Evolutionary conservation across 2,113 vertebrate species (phyloP), one percentile per base, ranked within the genome.

Genomic region (Cyanistes caeruleus): DNA sequence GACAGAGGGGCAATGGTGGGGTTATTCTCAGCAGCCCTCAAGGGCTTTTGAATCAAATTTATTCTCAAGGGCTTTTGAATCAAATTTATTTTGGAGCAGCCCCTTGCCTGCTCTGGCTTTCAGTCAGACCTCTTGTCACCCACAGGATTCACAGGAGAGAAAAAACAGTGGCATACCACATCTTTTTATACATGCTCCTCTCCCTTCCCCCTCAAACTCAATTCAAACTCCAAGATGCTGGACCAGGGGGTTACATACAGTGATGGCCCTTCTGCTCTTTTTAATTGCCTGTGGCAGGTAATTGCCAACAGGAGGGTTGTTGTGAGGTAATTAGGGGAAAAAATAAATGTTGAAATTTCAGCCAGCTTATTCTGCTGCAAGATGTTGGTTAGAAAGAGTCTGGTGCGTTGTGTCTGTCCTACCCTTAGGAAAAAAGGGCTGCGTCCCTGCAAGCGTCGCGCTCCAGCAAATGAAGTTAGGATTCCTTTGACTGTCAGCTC

Each of bases 271-370:
- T 95, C 76, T 73, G 80, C 77, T 95, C 24, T 77, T 69, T 3
- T 3, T 91, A 85, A 90, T 95, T 90, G 78, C 39, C 82, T 75
- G 16, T 89, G 53, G 68, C 76, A 70, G 37, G 41, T 78, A 81
- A 87, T 89, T 88, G 95, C 70, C 64, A 67, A 39, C 80, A 84
- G 41, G 31, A 64, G 65, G 52, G 44, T 84, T 9, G 7, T 39
- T 39, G 39, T 39, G 39, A 39, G 51, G 37, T 87, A 92, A 92
- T 56, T 65, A 92, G 65, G 67, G 48, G 46, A 4, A 89, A 81
- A 93, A 70, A 7, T 46, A 76, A 64, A 79, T 46, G 53, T 43
- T 93, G 86, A 72, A 23, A 73, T 62, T 70, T 48, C 49, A 89
- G 62, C 28, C 41, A 33, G 37, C 87, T 94, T 68, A 51, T 87